Conservation (phyloP, 2,888 invertebrate species). For the Tipula helvola region DNA sequence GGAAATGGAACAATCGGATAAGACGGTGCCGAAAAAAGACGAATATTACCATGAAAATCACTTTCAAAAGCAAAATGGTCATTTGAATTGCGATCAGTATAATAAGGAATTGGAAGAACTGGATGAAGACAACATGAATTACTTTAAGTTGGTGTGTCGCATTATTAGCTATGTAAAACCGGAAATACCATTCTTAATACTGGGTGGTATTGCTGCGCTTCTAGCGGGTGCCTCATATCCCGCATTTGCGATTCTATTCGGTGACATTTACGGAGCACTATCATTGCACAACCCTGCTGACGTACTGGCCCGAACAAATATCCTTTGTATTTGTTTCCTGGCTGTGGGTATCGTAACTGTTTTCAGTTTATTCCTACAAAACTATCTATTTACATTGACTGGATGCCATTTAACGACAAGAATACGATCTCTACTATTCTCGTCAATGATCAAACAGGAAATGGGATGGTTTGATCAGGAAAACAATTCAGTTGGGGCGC, state of each 20-base stretch:
- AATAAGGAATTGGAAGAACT: background rate
- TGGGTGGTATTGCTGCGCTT: slow-evolving; percentile 50
- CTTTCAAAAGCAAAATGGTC: background rate
- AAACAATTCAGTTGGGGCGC: slow-evolving; percentile 52
- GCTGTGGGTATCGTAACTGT: slow-evolving; percentile 52
- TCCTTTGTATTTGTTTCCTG: slow-evolving; percentile 51
- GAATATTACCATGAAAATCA: background rate
- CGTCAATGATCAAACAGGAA: slow-evolving; percentile 56
- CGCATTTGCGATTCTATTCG: slow-evolving; percentile 62
- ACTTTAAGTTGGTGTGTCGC: slow-evolving; percentile 34
- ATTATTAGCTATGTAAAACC: slow-evolving; percentile 52
- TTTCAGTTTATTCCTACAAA: slow-evolving; percentile 53
- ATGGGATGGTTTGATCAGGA: slow-evolving; percentile 63
- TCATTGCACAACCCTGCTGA: slow-evolving; percentile 43
- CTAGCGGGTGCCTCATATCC: slow-evolving; percentile 62
- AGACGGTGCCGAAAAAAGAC: background rate
- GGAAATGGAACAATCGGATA: background rate
- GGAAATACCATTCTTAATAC: slow-evolving; percentile 52
- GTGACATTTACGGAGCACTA: slow-evolving; percentile 61
- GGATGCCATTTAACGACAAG: slow-evolving; percentile 65
- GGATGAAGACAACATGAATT: slow-evolving; percentile 29
- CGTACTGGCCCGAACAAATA: slow-evolving; percentile 43
- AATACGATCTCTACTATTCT: slow-evolving; percentile 39
- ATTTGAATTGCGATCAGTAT: background rate
- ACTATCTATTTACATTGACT: slow-evolving; percentile 61